These are phyloP conservation scores for silkworm (Bombyx mori) DNA, from an alignment of 1,140 invertebrate species.

Conservation along the genomic window DNA sequence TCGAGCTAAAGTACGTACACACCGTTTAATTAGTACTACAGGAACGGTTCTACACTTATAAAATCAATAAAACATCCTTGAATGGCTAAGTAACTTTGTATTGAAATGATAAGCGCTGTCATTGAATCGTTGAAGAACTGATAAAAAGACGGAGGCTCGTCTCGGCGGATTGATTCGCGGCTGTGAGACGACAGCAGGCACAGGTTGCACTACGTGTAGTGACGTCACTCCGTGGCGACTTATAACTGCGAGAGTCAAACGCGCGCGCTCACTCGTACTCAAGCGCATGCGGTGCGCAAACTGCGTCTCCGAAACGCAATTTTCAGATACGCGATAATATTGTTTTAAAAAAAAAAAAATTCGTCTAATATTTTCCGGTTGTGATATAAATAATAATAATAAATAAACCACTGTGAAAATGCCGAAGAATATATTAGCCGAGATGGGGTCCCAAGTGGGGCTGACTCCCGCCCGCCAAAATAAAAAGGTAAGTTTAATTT, in stretches of 20 bases:
- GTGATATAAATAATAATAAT: not conserved
- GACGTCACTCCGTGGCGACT: constrained; percentile 20
- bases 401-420: constrained; percentile 35
- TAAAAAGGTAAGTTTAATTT: constrained; percentile 41
- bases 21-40: too few relatives aligned
- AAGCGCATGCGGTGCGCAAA: constrained; percentile 36
- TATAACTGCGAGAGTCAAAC: constrained; percentile 17
- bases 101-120: too few relatives aligned
- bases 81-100: too few relatives aligned
- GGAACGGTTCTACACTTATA: too few relatives aligned
- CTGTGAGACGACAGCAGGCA: constrained; percentile 9
- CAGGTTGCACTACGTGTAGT: constrained; percentile 12
- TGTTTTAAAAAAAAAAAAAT: not conserved
- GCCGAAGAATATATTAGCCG: constrained; percentile 59
- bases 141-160: too few relatives aligned
- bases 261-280: constrained; percentile 24
- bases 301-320: constrained; percentile 21
- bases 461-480: constrained; percentile 50
- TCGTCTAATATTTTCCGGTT: not conserved
- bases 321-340: not conserved
- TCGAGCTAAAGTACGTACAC: too few relatives aligned
- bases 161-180: constrained; percentile 1
- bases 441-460: constrained; percentile 65
- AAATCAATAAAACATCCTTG: too few relatives aligned
- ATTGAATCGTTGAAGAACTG: too few relatives aligned